Evolutionary conservation across 2,797 vertebrate species (phyloP).

Genomic region (Cossypha heuglini): DNA sequence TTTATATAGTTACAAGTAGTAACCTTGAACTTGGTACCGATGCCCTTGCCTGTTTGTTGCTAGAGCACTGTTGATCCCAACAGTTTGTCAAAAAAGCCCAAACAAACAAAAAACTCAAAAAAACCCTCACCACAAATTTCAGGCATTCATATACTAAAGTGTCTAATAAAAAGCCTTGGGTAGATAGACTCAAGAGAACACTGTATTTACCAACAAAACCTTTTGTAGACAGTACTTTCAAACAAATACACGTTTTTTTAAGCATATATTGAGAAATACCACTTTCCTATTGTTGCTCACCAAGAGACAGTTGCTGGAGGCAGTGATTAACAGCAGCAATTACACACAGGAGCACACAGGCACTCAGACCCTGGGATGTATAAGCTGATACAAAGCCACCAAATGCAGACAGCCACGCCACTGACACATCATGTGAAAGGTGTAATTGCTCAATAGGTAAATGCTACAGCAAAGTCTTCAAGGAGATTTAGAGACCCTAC

Average conservation of each 20-base stretch:
- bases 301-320: not conserved
- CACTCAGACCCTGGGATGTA: not conserved
- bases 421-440: not conserved
- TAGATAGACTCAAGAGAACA: not conserved
- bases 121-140: not conserved
- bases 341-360: not conserved
- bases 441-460: not conserved
- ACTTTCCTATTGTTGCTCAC: not conserved
- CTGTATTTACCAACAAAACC: not conserved
- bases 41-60: not conserved
- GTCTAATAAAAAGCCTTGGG: not conserved
- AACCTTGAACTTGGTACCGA: not conserved
- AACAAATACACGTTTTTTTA: not conserved
- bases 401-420: not conserved
- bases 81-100: not conserved
- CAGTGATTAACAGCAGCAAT: not conserved
- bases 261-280: not conserved
- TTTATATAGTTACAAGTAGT: not conserved
- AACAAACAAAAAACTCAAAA: not conserved
- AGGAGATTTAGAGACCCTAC: not conserved
- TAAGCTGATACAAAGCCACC: not conserved
- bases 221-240: not conserved
- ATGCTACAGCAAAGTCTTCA: not conserved
- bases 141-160: not conserved
- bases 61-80: not conserved